Base-by-base conservation (phyloP, 1,140 invertebrate species). In the Pseudomyrmex dendroicus region DNA sequence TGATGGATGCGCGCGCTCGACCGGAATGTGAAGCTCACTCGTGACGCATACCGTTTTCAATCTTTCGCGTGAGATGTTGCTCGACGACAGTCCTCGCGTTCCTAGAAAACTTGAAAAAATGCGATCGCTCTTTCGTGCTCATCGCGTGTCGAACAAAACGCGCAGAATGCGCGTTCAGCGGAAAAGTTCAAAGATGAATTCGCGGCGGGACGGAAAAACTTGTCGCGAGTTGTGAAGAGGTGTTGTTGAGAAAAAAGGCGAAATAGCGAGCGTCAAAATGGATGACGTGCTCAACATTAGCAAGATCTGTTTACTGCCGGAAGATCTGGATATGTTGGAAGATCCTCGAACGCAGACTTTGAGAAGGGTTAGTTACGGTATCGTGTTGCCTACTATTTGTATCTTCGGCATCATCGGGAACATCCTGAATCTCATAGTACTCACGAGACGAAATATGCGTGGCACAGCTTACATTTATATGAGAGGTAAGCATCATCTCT, bases 381-480 rank as follows among this genome's bases (percentile, higher is more conserved):
- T 97, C 44, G 93, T 96, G 10, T 89, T 97, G 72, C 96, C 96
- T 52, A 94, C 95, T 50, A 96, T 97, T 84, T 97, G 96, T 90
- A 94, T 95, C 44, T 92, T 97, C 17, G 97, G 97, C 57, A 96
- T 97, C 87, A 93, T 97, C 20, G 97, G 97, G 15, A 97, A 97
- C 88, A 94, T 97, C 48, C 95, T 97, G 83, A 97, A 97, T 92
- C 92, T 97, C 76, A 93, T 97, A 73, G 97, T 97, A 0, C 95
- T 97, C 12, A 97, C 96, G 13, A 95, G 96, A 59, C 95, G 96
- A 52, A 97, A 97, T 84, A 96, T 97, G 96, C 95, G 96, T 72
- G 96, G 96, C n/a, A 96, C 96, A 0, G 96, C 97, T 52, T 97
- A 97, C 91, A 96, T 97, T 88, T 97, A 97, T 89, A 97, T 97